phyloP scores from a whole-genome alignment of 2,888 invertebrate species.

The Drosophila pullipes region DNA sequence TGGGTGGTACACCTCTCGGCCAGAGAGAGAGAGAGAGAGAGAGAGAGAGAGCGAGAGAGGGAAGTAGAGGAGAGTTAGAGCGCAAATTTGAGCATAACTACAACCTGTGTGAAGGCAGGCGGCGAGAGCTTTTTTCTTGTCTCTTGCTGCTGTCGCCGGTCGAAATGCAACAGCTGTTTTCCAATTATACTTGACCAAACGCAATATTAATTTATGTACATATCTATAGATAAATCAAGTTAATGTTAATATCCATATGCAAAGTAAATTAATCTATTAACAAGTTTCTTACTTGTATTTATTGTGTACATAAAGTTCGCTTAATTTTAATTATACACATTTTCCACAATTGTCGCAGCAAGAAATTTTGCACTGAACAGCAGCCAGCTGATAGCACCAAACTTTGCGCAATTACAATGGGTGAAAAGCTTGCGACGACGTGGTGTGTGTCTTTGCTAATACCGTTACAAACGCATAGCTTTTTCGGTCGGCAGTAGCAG shows the following conservation, averaged over 20 bases:
- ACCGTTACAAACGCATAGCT: constrained; percentile 29
- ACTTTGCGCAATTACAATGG: background rate
- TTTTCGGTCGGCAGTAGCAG: constrained; percentile 3
- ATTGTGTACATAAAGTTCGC: background rate
- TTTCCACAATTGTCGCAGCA: background rate
- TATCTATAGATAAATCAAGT: background rate
- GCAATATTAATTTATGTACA: constrained; percentile 4
- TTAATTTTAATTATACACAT: background rate
- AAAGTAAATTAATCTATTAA: background rate
- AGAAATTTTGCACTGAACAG: constrained; percentile 22
- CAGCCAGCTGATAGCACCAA: constrained; percentile 1
- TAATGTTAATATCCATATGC: background rate
- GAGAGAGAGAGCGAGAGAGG: background rate
- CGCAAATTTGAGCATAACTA: constrained; percentile 16
- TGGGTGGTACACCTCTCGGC: constrained; percentile 41
- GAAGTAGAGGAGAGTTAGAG: constrained; percentile 8
- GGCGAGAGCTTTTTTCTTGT: constrained; percentile 20
- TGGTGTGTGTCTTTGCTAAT: constrained; percentile 37
- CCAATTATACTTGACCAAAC: constrained; percentile 2
- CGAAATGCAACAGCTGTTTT: constrained; percentile 43
- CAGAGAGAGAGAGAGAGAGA: constrained; percentile 3
- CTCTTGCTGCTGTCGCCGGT: constrained; percentile 22
- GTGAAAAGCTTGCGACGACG: constrained; percentile 37
- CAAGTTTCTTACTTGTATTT: background rate
- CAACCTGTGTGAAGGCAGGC: constrained; percentile 41